Percentiles rank a stretch among this genome's conserved stretches.
phyloP scores from a whole-genome alignment of 2,113 vertebrate genomes.

The Burhinus oedicnemus region DNA sequence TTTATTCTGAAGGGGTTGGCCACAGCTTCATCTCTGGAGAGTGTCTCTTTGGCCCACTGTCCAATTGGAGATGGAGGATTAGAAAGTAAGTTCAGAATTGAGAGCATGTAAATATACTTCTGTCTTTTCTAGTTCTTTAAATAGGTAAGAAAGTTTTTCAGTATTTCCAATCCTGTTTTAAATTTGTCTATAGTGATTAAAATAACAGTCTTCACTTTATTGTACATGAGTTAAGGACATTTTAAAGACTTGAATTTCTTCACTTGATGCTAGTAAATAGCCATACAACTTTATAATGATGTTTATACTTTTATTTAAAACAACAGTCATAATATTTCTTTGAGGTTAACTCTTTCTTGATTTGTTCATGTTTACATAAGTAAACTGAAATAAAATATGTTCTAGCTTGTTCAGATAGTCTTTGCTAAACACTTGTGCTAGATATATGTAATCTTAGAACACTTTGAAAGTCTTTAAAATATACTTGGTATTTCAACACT shows the following conservation, averaged over 20 bases:
- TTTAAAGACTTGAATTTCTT: neutral
- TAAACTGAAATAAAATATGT: neutral
- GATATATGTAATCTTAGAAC: too few relatives aligned
- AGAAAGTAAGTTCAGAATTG: constrained; percentile 82
- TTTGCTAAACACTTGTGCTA: neutral
- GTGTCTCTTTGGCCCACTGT: constrained; percentile 88
- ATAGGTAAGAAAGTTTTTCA: neutral
- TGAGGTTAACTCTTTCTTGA: neutral
- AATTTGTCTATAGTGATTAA: neutral
- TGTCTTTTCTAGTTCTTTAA: neutral
- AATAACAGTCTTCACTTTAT: neutral
- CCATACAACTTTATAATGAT: neutral
- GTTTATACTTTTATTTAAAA: neutral
- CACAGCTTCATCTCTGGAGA: constrained; percentile 82
- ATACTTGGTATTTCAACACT: neutral
- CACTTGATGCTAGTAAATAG: neutral
- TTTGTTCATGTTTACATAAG: neutral
- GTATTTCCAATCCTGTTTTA: neutral
- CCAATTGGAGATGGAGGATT: constrained; percentile 90
- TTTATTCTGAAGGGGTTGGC: constrained; percentile 83
- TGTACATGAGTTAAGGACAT: neutral
- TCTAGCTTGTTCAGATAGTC: neutral
- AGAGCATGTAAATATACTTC: neutral
- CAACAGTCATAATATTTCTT: neutral
- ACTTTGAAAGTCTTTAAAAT: neutral